Evolutionary conservation across 2,797 vertebrate genomes (phyloP).

Genomic region (Alosa sapidissima): DNA sequence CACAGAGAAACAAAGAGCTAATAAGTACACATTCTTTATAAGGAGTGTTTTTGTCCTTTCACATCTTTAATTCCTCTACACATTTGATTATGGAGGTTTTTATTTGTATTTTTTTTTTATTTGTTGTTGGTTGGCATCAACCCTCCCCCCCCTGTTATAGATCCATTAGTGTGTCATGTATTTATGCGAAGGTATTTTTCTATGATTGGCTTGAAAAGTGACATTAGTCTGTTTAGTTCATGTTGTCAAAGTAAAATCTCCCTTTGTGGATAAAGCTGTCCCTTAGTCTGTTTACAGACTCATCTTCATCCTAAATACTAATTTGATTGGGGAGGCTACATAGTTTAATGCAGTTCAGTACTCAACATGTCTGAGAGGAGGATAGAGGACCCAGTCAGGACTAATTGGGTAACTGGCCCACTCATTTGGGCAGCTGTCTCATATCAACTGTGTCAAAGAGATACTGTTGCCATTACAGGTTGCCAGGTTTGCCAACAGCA

Average conservation of each 20-base stretch:
- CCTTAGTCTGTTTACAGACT: not conserved
- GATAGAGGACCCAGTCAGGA: not conserved
- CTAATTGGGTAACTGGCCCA: not conserved
- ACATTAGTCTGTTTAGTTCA: not conserved
- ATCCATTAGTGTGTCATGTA: not conserved
- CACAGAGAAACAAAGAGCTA: not conserved
- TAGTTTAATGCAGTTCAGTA: not conserved
- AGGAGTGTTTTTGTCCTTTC: not conserved
- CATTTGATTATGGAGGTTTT: not conserved
- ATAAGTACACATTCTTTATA: not conserved
- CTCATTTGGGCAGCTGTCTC: not conserved
- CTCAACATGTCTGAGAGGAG: not conserved
- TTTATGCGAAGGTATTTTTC: conserved; percentile 14
- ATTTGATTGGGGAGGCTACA: not conserved
- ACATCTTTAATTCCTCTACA: not conserved
- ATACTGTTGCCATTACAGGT: conserved; percentile 15
- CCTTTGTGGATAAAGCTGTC: not conserved
- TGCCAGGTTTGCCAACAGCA: not conserved
- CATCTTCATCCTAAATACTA: not conserved
- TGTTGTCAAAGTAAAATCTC: conserved; percentile 1
- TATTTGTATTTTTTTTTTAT: not conserved
- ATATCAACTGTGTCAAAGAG: conserved; percentile 8
- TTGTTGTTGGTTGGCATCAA: not conserved
- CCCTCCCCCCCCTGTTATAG: not conserved
- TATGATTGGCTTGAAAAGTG: not conserved